phyloP scores from a whole-genome alignment of 2,888 invertebrate genomes.

The Stomorhina lunata region DNA sequence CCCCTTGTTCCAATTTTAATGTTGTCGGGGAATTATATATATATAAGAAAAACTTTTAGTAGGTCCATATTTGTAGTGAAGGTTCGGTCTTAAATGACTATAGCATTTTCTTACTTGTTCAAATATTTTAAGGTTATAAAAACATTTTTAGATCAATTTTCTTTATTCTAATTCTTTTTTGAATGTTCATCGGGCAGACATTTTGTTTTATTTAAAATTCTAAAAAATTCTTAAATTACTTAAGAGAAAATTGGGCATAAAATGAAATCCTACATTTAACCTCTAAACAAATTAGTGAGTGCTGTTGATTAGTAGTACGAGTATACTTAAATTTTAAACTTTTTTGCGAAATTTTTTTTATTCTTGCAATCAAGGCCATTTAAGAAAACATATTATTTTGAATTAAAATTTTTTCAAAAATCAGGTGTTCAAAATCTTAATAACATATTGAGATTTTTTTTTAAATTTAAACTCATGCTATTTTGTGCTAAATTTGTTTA shows the following conservation, averaged over 20 bases:
- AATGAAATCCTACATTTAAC: conserved; percentile 71
- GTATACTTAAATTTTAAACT: not conserved
- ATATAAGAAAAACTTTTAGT: no score
- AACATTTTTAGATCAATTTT: conserved; percentile 2
- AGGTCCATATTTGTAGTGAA: no score
- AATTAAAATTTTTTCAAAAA: not conserved
- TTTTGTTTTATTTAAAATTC: not conserved
- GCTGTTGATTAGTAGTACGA: conserved; percentile 60
- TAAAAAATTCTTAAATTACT: conserved; percentile 48
- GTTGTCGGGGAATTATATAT: no score
- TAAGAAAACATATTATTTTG: conserved; percentile 17
- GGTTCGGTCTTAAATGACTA: no score
- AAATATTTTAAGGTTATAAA: no score
- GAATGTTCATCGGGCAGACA: not conserved
- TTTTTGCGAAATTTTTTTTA: conserved; percentile 4
- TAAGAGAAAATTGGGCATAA: conserved; percentile 11
- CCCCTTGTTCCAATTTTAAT: no score
- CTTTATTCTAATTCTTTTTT: not conserved
- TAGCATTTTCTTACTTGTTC: no score
- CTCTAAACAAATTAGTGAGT: conserved; percentile 68
- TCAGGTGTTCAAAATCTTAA: conserved; percentile 47
- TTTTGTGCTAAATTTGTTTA: not conserved
- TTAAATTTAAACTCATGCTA: conserved; percentile 41
- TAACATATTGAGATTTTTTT: not conserved
- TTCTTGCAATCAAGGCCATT: conserved; percentile 68